phyloP scores from a whole-genome alignment of 2,113 vertebrate species.

The Oreochromis aureus region DNA sequence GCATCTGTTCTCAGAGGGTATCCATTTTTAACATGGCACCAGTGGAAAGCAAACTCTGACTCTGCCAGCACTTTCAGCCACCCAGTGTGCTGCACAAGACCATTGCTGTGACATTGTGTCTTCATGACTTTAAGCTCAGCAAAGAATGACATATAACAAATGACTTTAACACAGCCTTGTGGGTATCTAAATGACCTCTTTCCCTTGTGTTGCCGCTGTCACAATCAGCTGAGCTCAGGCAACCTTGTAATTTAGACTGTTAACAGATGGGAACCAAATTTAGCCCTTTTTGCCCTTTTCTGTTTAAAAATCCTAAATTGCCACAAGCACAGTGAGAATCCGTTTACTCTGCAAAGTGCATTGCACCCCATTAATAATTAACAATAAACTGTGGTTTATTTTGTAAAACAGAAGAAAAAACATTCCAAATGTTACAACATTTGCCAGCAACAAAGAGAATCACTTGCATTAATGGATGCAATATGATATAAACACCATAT shows the following conservation, averaged over 20 bases:
- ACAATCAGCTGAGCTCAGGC: background rate
- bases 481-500: background rate
- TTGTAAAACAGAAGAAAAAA: background rate
- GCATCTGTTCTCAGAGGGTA: background rate
- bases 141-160: background rate
- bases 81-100: background rate
- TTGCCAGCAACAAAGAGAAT: background rate
- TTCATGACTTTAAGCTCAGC: background rate
- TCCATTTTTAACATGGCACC: slow-evolving; percentile 4
- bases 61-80: background rate
- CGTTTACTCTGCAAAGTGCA: background rate
- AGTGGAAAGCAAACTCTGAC: background rate
- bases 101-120: background rate
- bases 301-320: background rate
- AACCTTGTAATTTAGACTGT: background rate
- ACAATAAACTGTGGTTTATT: background rate
- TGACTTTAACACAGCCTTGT: background rate
- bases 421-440: background rate
- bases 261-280: background rate
- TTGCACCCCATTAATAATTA: background rate
- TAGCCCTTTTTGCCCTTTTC: background rate
- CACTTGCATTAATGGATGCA: background rate
- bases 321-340: background rate
- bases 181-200: background rate
- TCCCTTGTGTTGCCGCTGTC: background rate